phyloP scores from a whole-genome alignment of 2,888 invertebrate genomes.

The Cyclophora albipunctata region DNA sequence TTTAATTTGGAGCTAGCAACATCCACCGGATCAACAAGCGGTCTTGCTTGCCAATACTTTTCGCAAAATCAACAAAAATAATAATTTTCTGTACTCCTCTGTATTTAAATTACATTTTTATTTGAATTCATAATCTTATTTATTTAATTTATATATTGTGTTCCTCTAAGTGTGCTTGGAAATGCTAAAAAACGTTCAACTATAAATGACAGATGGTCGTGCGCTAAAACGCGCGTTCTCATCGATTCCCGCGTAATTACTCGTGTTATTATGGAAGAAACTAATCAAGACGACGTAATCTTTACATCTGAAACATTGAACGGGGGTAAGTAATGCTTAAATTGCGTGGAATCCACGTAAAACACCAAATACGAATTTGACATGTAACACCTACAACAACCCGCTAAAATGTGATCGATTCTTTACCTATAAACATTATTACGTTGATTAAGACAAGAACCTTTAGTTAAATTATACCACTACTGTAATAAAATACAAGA shows the following conservation, averaged over 20 bases:
- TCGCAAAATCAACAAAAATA: constrained; percentile 23
- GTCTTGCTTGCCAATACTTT: constrained; percentile 28
- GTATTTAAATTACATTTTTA: constrained; percentile 1
- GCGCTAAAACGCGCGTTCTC: constrained; percentile 53
- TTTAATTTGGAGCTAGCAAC: constrained; percentile 34
- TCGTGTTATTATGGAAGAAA: constrained; percentile 44
- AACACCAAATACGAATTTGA: constrained; percentile 21
- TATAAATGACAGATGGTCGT: constrained; percentile 56
- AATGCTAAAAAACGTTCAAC: constrained; percentile 36
- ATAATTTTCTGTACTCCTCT: constrained; percentile 4
- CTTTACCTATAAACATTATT: neutral
- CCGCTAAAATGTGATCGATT: constrained; percentile 30
- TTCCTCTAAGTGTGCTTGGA: constrained; percentile 22
- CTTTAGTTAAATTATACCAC: too few species aligned
- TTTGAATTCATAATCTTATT: neutral
- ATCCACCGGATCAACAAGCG: constrained; percentile 64
- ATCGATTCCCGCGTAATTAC: constrained; percentile 25
- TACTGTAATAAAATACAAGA: too few species aligned
- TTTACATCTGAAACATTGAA: constrained; percentile 28
- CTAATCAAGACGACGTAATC: constrained; percentile 29
- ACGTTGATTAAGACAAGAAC: too few species aligned
- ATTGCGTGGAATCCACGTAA: constrained; percentile 15
- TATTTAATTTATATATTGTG: constrained; percentile 1
- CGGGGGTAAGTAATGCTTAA: constrained; percentile 35
- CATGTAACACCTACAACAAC: constrained; percentile 27